These are phyloP conservation scores for Macropodus opercularis DNA, from an alignment of 2,797 vertebrate species.

Conservation along the genomic window DNA sequence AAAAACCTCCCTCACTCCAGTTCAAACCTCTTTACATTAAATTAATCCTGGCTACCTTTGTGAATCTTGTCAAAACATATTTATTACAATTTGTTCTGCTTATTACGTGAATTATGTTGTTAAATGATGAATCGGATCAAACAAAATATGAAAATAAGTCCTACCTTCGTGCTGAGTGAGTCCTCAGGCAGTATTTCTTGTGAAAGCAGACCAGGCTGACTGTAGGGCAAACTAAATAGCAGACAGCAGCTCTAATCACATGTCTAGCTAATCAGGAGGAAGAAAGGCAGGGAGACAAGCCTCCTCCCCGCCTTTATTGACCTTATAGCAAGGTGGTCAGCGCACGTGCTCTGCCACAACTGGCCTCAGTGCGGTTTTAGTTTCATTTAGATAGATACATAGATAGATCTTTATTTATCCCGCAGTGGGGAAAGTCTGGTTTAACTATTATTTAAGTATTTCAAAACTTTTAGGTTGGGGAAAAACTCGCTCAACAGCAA, in stretches of 20 bases:
- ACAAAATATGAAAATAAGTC: not conserved
- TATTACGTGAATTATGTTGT: not conserved
- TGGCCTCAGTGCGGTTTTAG: no score
- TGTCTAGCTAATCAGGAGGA: conserved; percentile 70
- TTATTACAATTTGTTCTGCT: not conserved
- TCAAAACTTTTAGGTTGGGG: not conserved
- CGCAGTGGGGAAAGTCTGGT: no score
- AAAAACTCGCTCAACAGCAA: not conserved
- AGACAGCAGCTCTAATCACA: conserved; percentile 74
- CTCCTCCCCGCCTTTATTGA: conserved; percentile 55
- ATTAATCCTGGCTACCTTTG: not conserved
- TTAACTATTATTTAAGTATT: no score
- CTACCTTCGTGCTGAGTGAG: conserved; percentile 50
- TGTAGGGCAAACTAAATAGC: conserved; percentile 61
- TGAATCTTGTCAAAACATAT: not conserved
- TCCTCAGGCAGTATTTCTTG: conserved; percentile 51
- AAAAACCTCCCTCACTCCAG: not conserved
- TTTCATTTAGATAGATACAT: no score
- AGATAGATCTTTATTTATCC: no score
- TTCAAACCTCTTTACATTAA: not conserved
- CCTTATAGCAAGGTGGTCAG: conserved; percentile 40
- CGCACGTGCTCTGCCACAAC: not conserved
- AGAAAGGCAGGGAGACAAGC: conserved; percentile 47
- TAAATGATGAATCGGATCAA: not conserved
- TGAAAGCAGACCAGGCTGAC: conserved; percentile 41